Percentiles rank a stretch among this genome's conserved stretches.
These are phyloP conservation scores for Ictalurus furcatus DNA, from an alignment of 2,113 vertebrate genomes.

Conservation along the genomic window DNA sequence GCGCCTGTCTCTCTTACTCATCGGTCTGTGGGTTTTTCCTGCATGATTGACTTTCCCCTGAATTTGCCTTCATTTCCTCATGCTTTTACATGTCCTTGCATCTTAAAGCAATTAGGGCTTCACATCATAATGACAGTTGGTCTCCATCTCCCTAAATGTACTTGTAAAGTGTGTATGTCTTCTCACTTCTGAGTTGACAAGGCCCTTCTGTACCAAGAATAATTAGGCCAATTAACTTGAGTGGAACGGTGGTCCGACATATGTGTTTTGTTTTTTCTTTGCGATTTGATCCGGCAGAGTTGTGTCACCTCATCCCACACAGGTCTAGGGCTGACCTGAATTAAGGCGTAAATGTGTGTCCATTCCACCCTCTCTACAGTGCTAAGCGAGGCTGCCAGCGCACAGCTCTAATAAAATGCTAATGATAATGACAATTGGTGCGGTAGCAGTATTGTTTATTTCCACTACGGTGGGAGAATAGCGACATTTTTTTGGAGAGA, in stretches of 20 bases:
- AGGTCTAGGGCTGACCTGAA: conserved; percentile 74
- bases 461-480: conserved; percentile 56
- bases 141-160: conserved; percentile 61
- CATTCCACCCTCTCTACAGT: conserved; percentile 61
- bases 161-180: conserved; percentile 51
- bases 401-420: conserved; percentile 71
- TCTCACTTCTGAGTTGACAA: conserved; percentile 41
- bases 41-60: conserved; percentile 46
- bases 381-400: conserved; percentile 62
- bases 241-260: conserved; percentile 66
- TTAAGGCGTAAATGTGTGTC: conserved; percentile 59
- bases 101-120: conserved; percentile 67
- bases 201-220: conserved; percentile 61
- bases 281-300: conserved; percentile 61
- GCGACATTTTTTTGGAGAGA: background rate
- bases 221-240: conserved; percentile 77
- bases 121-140: conserved; percentile 66
- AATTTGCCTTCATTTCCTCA: conserved; percentile 37
- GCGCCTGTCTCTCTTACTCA: conserved; percentile 55
- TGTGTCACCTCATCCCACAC: conserved; percentile 63
- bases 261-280: conserved; percentile 63
- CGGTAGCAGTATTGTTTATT: conserved; percentile 64
- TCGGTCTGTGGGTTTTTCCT: conserved; percentile 52
- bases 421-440: conserved; percentile 70
- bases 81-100: conserved; percentile 60